These are phyloP conservation scores for Drosophila prosaltans DNA, from an alignment of 1,140 invertebrate species.

Conservation along the genomic window DNA sequence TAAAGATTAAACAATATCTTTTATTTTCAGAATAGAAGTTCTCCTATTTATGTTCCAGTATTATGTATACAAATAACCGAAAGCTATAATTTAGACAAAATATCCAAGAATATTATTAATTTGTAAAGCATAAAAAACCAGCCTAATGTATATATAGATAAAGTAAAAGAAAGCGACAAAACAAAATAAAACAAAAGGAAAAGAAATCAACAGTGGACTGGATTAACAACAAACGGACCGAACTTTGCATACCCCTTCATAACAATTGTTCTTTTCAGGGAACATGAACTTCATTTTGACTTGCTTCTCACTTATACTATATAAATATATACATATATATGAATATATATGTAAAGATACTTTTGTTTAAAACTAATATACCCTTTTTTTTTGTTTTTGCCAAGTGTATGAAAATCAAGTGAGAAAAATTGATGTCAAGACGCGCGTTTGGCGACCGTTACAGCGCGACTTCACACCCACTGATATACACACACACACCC, in stretches of 20 bases:
- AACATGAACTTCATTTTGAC: too few relatives aligned
- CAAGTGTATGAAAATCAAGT: slow-evolving; percentile 50
- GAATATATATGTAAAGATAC: neutral
- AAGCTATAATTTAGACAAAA: neutral
- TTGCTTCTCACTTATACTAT: too few relatives aligned
- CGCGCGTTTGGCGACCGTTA: slow-evolving; percentile 45
- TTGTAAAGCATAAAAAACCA: neutral
- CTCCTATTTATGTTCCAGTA: too few relatives aligned
- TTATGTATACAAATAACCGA: too few relatives aligned
- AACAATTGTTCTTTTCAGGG: too few relatives aligned
- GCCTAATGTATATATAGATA: slow-evolving; percentile 8
- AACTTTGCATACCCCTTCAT: neutral
- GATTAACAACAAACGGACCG: neutral
- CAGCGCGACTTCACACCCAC: slow-evolving; percentile 47
- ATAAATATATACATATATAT: too few relatives aligned
- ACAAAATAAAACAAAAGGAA: slow-evolving; percentile 9
- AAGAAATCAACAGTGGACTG: neutral
- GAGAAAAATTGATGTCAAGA: slow-evolving; percentile 77
- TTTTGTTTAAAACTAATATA: neutral
- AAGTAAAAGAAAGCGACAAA: slow-evolving; percentile 41
- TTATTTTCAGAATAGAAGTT: too few relatives aligned
- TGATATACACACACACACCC: slow-evolving; percentile 21
- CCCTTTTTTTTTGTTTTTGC: neutral
- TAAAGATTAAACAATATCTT: too few relatives aligned
- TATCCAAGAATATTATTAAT: neutral